Conservation (phyloP, 2,113 vertebrate species). For the Alectura lathami region DNA sequence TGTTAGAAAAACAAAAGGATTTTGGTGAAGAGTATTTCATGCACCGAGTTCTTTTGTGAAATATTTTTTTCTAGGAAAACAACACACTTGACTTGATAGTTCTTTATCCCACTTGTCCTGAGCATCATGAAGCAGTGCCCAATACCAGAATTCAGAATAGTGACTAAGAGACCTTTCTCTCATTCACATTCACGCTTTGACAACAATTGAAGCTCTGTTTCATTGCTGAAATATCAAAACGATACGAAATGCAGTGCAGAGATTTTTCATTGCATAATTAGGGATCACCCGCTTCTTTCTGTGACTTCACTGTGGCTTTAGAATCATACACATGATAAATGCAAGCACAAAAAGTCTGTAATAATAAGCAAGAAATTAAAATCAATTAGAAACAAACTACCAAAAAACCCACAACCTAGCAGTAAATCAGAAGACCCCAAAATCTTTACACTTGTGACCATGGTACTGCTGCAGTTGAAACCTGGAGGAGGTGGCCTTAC, state of each 20-base stretch:
- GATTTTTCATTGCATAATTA: neutral
- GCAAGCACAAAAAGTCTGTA: neutral
- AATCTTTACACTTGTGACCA: neutral
- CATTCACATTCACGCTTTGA: neutral
- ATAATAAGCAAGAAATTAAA: neutral
- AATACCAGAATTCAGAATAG: neutral
- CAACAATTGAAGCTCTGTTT: neutral
- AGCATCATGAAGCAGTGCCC: neutral
- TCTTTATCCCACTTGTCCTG: neutral
- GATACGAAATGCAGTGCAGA: neutral
- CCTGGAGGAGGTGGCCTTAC: neutral
- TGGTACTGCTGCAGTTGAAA: neutral
- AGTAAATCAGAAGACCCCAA: neutral
- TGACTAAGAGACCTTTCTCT: neutral
- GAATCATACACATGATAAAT: neutral
- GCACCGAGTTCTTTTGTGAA: neutral
- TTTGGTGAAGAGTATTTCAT: neutral
- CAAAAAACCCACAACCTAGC: neutral
- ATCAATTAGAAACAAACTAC: neutral
- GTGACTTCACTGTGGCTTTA: neutral
- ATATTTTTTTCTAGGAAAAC: neutral
- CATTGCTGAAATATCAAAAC: neutral
- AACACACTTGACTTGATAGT: neutral
- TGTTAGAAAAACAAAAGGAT: neutral
- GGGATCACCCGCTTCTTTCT: neutral